Evolutionary conservation across 2,113 vertebrate genomes (phyloP), one percentile per base, ranked within the genome.

Genomic region (Columbina picui): DNA sequence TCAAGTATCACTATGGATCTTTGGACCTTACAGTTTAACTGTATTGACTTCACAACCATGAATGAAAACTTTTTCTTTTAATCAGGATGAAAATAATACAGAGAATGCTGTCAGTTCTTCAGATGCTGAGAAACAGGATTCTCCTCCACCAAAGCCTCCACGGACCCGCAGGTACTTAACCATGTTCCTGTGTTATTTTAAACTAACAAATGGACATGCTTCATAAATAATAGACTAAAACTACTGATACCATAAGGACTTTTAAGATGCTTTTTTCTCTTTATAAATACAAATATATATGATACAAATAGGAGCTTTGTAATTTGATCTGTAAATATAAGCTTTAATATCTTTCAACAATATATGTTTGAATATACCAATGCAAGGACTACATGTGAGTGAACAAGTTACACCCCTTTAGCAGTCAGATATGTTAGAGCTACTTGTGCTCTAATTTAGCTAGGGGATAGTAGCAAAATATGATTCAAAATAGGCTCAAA

Each of bases 141-240:
- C 98, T 22, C 99, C 99, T 11, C 99, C 99, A 91, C 99, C 99
- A 52, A 99, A 99, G 96, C 99, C 99, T 74, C 99, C 99, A 55
- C 98, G 99, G 80, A 98, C 99, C 55, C 99, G 99, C 96, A 99
- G 99, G 99, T 99, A 98, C 7, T 59, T 85, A 45, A 79, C 32
- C 82, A 2, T 70, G 38, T 36, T 52, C 15, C 23, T 93, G 30
- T 39, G 36, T 5, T 84, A 1, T 63, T 84, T 67, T 63, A 75
- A 81, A 12, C 17, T 77, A 49, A n/a, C 29, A 85, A n/a, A 34
- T 50, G 79, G 41, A 50, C 5, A 5, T 41, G n/a, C 20, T 82
- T 83, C 38, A 26, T 56, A 12, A 67, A 30, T 59, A 47, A 57
- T 67, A 53, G 19, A 83, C 18, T 50, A 32, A 89, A 87, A 29